These are phyloP conservation scores for Temnothorax ravouxi DNA, from an alignment of 2,888 invertebrate genomes.

Conservation along the genomic window DNA sequence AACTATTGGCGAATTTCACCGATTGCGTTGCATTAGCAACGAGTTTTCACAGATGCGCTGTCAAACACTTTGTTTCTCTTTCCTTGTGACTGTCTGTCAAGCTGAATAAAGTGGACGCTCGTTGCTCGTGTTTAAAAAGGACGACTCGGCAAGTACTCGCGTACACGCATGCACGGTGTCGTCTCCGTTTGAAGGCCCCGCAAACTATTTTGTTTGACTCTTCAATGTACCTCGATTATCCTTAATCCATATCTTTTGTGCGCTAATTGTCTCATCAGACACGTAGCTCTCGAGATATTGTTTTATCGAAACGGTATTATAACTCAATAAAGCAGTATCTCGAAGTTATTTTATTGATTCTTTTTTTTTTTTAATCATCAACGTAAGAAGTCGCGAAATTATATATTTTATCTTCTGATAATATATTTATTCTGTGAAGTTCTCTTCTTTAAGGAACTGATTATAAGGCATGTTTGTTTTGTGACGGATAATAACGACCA, in stretches of 20 bases:
- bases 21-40: conserved; percentile 50
- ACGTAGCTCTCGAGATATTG: background rate
- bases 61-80: conserved; percentile 49
- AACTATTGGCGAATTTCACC: conserved; percentile 30
- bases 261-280: conserved; percentile 6
- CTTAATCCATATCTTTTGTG: background rate
- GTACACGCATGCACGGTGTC: conserved; percentile 71
- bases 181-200: conserved; percentile 39
- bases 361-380: background rate
- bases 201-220: background rate
- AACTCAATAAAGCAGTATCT: background rate
- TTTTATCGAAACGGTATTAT: background rate
- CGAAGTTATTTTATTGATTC: background rate
- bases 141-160: conserved; percentile 68
- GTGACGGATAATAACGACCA: background rate
- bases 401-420: background rate
- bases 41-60: conserved; percentile 52
- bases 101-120: conserved; percentile 56
- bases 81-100: conserved; percentile 56
- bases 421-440: background rate
- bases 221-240: background rate
- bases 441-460: background rate
- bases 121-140: conserved; percentile 52
- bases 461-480: background rate
- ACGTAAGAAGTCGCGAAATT: background rate